Base-by-base conservation (phyloP, 1,140 invertebrate genomes). In the Reticulitermes speratus region DNA sequence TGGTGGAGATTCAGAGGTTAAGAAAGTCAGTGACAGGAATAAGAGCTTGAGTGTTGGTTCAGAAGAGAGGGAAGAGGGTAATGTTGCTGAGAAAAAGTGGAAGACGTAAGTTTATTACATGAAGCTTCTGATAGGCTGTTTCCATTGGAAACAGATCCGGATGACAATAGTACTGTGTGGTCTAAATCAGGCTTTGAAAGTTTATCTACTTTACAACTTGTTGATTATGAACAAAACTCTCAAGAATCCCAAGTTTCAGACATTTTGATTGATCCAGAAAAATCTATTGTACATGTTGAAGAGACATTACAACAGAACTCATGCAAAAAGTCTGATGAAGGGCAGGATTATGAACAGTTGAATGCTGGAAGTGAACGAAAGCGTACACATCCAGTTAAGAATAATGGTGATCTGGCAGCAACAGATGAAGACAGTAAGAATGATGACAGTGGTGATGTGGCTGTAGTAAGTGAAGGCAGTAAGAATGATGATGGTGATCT, bases 401-500 rank as follows among this genome's bases (percentile, higher is more conserved):
- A 44, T 84, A 44, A 84, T n/a, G 21, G 44, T 84, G 59, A 45
- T 55, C 45, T 23, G 7, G 45, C 84, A 5, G 8, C 48, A 38
- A 38, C 55, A 52, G n/a, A 32, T 25, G 84, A 84, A 55, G 84
- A 5, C 38, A 84, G 48, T 59, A 23, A 59, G 2, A 65, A 84
- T 45, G 16, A 59, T 19, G 30, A 84, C 19, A 38, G 6, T 32
- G 59, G 55, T 2, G 48, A 32, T n/a, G 16, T 30, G 25, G 44
- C n/a, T n/a, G 32, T 32, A 16, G 21, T 32, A 84, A 16, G 44
- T 32, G 32, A 7, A 30, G 44, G 52, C 44, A 16, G 32, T n/a
- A 84, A 84, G 38, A 44, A 48, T 32, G 16, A 44, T 84, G 84
- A 84, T n/a, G 21, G 44, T 84, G 59, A 45, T 55, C 45, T 23